Conservation (phyloP, 2,797 vertebrate genomes). For the Vireo griseus region DNA sequence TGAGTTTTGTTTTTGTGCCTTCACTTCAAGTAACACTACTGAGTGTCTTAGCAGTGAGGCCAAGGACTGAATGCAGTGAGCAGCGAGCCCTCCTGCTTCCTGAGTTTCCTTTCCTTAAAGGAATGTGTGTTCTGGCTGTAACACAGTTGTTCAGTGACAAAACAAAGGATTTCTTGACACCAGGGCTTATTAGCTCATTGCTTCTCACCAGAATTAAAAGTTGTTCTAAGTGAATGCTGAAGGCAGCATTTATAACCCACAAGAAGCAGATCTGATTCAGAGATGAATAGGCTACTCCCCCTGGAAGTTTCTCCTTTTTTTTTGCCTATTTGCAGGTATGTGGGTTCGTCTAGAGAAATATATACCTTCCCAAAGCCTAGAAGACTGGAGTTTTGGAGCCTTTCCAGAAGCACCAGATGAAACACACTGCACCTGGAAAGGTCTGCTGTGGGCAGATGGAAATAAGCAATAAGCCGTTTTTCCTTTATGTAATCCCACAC, state of each 20-base stretch:
- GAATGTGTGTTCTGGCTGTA: neutral
- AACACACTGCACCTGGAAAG: neutral
- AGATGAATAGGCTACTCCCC: neutral
- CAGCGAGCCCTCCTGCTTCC: accelerated
- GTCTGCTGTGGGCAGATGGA: constrained; percentile 25
- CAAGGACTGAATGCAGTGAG: neutral
- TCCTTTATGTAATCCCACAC: neutral
- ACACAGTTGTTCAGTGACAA: neutral
- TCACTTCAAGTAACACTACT: neutral
- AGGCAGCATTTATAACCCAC: neutral
- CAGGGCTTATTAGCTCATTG: neutral
- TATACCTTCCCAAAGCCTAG: neutral
- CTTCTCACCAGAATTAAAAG: neutral
- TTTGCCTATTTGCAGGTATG: neutral
- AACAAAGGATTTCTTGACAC: neutral
- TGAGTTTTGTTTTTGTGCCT: neutral
- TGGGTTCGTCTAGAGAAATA: neutral
- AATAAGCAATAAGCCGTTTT: neutral
- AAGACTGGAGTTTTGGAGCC: neutral
- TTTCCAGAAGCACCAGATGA: constrained; percentile 4
- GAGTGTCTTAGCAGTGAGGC: neutral
- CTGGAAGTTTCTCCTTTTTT: neutral
- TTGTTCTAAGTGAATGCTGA: neutral
- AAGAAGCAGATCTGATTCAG: neutral
- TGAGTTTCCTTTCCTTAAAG: neutral